Evolutionary conservation across 1,140 invertebrate genomes (phyloP).

Genomic region (Bradysia coprophila): DNA sequence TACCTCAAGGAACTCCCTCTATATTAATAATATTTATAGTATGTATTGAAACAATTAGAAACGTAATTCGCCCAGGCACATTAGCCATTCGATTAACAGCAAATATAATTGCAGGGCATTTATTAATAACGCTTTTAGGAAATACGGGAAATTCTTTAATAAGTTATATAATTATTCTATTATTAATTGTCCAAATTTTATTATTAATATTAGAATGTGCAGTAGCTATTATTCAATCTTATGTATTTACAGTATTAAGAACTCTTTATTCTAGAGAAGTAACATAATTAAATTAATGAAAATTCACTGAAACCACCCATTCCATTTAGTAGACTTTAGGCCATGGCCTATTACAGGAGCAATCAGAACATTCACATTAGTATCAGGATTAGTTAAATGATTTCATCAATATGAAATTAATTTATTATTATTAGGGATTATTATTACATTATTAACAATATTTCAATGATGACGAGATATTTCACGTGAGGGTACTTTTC

Average conservation of each 20-base stretch:
- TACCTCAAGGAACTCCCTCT: conserved; percentile 34
- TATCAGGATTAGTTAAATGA: conserved; percentile 27
- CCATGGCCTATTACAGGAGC: conserved; percentile 30
- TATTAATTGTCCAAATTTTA: conserved; percentile 28
- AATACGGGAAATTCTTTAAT: conserved; percentile 19
- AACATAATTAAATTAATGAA: conserved; percentile 21
- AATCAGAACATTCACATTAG: conserved; percentile 23
- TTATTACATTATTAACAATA: conserved; percentile 27
- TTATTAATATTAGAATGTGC: conserved; percentile 29
- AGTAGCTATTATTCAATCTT: conserved; percentile 32
- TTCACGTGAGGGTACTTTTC: conserved; percentile 32
- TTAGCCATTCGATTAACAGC: conserved; percentile 41
- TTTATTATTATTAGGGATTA: conserved; percentile 25
- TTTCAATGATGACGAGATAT: conserved; percentile 45
- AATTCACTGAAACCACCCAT: conserved; percentile 26
- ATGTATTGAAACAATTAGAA: conserved; percentile 36
- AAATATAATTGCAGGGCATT: conserved; percentile 48
- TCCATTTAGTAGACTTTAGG: conserved; percentile 32
- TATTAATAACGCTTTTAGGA: conserved; percentile 33
- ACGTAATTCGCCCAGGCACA: conserved; percentile 39
- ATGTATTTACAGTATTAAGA: conserved; percentile 31
- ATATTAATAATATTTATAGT: conserved; percentile 33
- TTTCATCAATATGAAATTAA: conserved; percentile 26
- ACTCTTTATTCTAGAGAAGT: conserved; percentile 31
- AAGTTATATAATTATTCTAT: conserved; percentile 16